Evolutionary conservation across 2,797 vertebrate genomes (phyloP), one percentile per base, ranked within the genome.

Genomic region (Echeneis naucrates): DNA sequence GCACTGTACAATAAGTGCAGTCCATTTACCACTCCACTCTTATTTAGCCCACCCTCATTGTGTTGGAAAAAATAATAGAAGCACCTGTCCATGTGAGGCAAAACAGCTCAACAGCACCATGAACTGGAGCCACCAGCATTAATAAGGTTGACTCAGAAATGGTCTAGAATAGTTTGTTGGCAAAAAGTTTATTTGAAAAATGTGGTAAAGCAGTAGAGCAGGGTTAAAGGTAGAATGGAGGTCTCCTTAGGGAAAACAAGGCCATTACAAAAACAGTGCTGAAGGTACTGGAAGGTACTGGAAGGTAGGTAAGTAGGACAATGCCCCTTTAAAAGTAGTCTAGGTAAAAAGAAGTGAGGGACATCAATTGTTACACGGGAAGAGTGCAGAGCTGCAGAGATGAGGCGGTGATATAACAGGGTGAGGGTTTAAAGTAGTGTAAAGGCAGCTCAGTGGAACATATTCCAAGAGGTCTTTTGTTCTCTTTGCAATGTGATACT

Each of bases 381-480:
- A 45, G 54, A 74, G 74, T 53, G 55, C 32, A 75, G 2, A 62
- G 60, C 69, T 66, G 21, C 11, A 23, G 74, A 83, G 81, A 81
- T 71, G 53, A 85, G 63, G 50, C 26, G 61, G 62, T 30, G 82
- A 83, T 81, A 74, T 57, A 71, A 75, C 70, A 72, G 70, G 69
- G 61, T 44, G 77, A 78, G 63, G 78, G 81, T 86, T 88, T 85
- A 82, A 81, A 82, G 73, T 65, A 64, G 78, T 84, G 77, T 87
- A 83, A 88, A 88, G 55, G 80, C 75, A 87, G 75, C 73, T 79
- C 62, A 59, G 68, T 68, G 69, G 68, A 87, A 85, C 68, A 77
- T 70, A 81, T 82, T 82, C 84, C 56, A 80, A 68, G 52, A 78
- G 71, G 83, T 71, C 79, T 79, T 89, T 90, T 88, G 85, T 88